Conservation (phyloP, 2,797 vertebrate genomes). For the Cuniculus paca region DNA sequence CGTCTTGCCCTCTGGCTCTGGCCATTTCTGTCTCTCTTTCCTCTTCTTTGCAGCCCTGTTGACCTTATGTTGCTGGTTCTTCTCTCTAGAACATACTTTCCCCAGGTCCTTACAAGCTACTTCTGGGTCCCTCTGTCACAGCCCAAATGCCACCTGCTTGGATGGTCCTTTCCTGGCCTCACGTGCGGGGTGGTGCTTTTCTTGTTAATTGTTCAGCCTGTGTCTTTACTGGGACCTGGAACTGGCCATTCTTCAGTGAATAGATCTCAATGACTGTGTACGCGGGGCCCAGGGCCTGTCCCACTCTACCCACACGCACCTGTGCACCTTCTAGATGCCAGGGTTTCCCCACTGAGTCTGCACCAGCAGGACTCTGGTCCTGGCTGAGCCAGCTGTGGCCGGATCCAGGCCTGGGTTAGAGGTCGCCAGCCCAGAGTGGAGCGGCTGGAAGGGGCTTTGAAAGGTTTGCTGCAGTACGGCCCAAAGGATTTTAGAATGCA, state of each 20-base stretch:
- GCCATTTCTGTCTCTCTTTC: neutral
- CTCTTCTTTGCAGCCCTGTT: neutral
- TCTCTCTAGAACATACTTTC: neutral
- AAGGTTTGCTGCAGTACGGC: neutral
- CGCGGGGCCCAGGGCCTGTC: neutral
- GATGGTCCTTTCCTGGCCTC: neutral
- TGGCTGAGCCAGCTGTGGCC: neutral
- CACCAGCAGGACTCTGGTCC: neutral
- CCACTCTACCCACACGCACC: too few relatives aligned
- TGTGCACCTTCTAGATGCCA: rapidly evolving
- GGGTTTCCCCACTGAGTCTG: rapidly evolving
- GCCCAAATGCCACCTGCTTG: neutral
- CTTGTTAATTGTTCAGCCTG: neutral
- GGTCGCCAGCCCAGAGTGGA: neutral
- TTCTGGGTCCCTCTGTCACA: neutral
- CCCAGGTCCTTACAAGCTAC: neutral
- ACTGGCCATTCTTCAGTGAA: rapidly evolving
- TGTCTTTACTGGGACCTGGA: neutral
- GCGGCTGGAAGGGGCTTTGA: rapidly evolving
- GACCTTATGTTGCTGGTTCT: neutral
- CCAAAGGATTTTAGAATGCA: rapidly evolving
- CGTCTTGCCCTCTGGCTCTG: rapidly evolving
- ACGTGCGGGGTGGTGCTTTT: rapidly evolving
- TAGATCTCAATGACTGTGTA: rapidly evolving
- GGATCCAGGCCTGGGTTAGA: neutral